phyloP scores from a whole-genome alignment of 2,888 invertebrate species.

The Palloptera scutellata region DNA sequence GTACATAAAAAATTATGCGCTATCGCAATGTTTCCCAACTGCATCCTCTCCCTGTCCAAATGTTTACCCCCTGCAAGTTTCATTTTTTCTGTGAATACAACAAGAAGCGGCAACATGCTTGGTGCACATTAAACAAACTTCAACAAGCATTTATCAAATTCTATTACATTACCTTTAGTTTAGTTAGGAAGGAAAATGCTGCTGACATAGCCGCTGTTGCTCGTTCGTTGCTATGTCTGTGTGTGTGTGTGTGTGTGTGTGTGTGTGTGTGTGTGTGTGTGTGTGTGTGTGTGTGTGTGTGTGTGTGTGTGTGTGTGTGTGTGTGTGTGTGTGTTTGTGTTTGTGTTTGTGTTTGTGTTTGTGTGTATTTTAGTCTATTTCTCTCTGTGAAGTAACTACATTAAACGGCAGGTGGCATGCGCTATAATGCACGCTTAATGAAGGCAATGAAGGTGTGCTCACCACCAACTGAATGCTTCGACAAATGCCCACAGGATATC shows the following conservation, averaged over 20 bases:
- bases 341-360: not conserved
- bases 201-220: too few species aligned
- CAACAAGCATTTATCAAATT: slow-evolving; percentile 35
- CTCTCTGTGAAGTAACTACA: slow-evolving; percentile 31
- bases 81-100: too few species aligned
- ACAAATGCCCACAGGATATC: too few species aligned
- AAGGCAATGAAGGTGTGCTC: not conserved
- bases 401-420: slow-evolving; percentile 33
- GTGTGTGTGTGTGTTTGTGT: not conserved
- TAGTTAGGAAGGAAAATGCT: too few species aligned
- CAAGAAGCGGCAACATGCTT: slow-evolving; percentile 3
- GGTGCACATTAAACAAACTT: slow-evolving; percentile 30
- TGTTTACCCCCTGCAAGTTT: too few species aligned
- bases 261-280: not conserved
- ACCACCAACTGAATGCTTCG: too few species aligned
- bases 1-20: too few species aligned
- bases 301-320: not conserved
- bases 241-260: not conserved
- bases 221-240: not conserved
- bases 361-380: not conserved
- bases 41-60: too few species aligned
- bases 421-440: slow-evolving; percentile 2
- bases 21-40: too few species aligned
- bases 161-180: slow-evolving; percentile 22
- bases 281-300: not conserved